A percentile compares a stretch with the other conserved stretches of the same genome.
These are phyloP conservation scores for Aythya baeri DNA, from an alignment of 2,113 vertebrate genomes.

Conservation along the genomic window DNA sequence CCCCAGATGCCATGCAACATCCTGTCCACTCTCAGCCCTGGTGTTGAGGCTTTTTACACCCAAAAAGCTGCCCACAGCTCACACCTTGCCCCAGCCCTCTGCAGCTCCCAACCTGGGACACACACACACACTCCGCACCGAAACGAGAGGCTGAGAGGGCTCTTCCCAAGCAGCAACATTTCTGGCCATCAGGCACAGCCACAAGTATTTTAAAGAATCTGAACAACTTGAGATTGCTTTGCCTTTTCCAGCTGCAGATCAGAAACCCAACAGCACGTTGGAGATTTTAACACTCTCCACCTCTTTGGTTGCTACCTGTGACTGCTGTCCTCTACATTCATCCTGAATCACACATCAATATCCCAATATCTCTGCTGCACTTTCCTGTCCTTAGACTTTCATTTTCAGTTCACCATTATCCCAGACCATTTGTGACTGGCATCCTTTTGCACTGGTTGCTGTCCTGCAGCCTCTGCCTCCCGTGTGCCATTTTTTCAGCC, in stretches of 20 bases:
- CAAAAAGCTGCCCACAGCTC: not conserved
- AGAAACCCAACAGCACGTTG: accelerated
- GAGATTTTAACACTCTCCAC: not conserved
- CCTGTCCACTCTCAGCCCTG: not conserved
- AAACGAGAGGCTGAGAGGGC: not conserved
- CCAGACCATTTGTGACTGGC: not conserved
- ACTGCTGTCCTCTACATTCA: not conserved
- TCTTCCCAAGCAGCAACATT: not conserved
- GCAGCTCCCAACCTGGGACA: not conserved
- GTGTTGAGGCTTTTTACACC: not conserved
- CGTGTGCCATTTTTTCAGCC: not conserved
- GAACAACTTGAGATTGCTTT: not conserved
- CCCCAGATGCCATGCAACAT: accelerated
- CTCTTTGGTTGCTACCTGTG: not conserved
- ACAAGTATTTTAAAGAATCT: not conserved
- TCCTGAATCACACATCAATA: not conserved
- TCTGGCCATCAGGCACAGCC: not conserved
- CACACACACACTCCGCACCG: too few relatives aligned
- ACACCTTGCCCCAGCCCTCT: not conserved
- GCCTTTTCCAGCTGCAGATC: not conserved
- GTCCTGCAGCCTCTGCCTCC: not conserved
- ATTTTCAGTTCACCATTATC: not conserved
- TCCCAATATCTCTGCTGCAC: not conserved
- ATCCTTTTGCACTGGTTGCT: not conserved
- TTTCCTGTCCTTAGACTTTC: not conserved